A percentile compares a stretch with the other conserved stretches of the same genome.
Evolutionary conservation across 1,140 invertebrate species (phyloP).

Genomic region (Gonatopus flavifemur): DNA sequence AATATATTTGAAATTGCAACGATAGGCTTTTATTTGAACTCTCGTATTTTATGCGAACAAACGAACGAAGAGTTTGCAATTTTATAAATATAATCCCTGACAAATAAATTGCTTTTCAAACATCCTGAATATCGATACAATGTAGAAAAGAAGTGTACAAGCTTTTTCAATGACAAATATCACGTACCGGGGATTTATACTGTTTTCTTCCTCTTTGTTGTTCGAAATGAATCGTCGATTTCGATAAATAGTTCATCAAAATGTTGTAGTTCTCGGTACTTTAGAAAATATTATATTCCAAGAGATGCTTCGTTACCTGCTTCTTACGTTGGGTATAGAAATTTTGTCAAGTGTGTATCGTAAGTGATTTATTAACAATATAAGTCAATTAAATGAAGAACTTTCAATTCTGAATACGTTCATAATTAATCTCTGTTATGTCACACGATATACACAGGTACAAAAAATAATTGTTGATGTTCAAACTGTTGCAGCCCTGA

Average conservation of each 20-base stretch:
- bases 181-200: background rate
- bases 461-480: slow-evolving; percentile 18
- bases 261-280: background rate
- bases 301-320: slow-evolving; percentile 11
- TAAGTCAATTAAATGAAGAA: slow-evolving; percentile 1
- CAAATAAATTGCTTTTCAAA: slow-evolving; percentile 24
- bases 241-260: slow-evolving; percentile 1
- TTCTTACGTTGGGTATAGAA: slow-evolving; percentile 5
- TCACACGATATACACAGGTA: slow-evolving; percentile 13
- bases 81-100: too few species aligned
- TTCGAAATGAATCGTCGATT: background rate
- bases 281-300: slow-evolving; percentile 19
- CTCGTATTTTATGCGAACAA: too few species aligned
- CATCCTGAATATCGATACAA: slow-evolving; percentile 14
- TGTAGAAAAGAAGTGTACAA: background rate
- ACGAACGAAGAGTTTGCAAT: too few species aligned
- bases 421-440: background rate
- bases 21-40: too few species aligned
- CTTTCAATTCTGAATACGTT: slow-evolving; percentile 7
- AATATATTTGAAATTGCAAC: too few species aligned
- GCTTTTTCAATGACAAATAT: background rate
- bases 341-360: background rate
- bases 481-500: too few species aligned
- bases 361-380: background rate
- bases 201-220: background rate